phyloP scores from a whole-genome alignment of 2,888 invertebrate genomes.

The Acleris literana region DNA sequence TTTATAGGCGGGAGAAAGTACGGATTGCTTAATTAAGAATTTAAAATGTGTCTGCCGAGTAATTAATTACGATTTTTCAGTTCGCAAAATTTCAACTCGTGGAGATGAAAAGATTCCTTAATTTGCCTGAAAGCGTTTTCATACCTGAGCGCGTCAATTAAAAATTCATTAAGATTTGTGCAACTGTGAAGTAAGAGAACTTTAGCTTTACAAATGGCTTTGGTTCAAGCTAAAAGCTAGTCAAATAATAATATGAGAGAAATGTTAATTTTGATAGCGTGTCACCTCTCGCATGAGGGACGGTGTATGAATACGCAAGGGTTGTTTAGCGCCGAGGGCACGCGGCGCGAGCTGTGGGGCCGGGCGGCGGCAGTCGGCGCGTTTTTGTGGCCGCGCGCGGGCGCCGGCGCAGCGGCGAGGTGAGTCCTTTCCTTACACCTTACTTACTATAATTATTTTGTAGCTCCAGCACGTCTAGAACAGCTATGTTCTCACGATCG shows the following conservation, averaged over 20 bases:
- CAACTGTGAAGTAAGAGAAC: constrained; percentile 21
- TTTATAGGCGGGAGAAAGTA: constrained; percentile 83
- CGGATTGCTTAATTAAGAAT: constrained; percentile 84
- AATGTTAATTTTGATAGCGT: constrained; percentile 21
- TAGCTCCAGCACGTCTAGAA: too few species aligned
- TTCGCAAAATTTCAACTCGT: constrained; percentile 23
- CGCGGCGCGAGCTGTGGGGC: constrained; percentile 73
- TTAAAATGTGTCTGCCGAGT: constrained; percentile 80
- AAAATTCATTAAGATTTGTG: constrained; percentile 57
- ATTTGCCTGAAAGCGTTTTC: constrained; percentile 32
- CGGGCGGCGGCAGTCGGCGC: constrained; percentile 62
- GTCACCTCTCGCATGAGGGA: constrained; percentile 51
- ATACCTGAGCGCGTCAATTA: constrained; percentile 31
- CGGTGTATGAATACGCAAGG: constrained; percentile 77
- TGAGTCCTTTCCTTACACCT: constrained; percentile 43
- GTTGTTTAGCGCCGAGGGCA: constrained; percentile 71
- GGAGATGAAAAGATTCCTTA: constrained; percentile 37
- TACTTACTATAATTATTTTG: too few species aligned
- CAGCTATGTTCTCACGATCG: too few species aligned
- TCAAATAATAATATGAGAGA: background rate
- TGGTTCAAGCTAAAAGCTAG: background rate
- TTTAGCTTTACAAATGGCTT: constrained; percentile 11
- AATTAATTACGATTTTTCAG: constrained; percentile 74
- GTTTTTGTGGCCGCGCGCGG: constrained; percentile 62
- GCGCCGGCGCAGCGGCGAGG: constrained; percentile 56